Base-by-base conservation (phyloP, 2,888 invertebrate genomes). In the Drosophila paracracens region DNA sequence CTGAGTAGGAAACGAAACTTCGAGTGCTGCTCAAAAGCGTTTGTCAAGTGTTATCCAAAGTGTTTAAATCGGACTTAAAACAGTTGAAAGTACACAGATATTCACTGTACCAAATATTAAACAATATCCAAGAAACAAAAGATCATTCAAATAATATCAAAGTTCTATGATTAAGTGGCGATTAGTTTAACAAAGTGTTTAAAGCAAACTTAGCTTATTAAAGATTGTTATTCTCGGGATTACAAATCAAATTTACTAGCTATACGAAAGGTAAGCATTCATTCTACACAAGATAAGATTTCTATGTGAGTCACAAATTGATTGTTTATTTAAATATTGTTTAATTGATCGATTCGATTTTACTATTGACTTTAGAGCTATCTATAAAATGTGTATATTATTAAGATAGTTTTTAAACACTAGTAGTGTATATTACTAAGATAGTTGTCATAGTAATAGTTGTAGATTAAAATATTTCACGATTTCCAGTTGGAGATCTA, bases 31-130 rank as follows among this genome's bases (percentile, higher is more conserved):
- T 58, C 59, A 63, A 67, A 51, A 65, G 48, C 43, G 50, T 59
- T 57, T 75, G 31, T 73, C 67, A 62, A 78, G 79, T 78, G 76
- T 33, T 50, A 27, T 33, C 33, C 31, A 21, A 4, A 60, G 70
- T 72, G 73, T 36, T 64, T 31, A 53, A 58, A 58, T 58, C 64
- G 35, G n/a, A 21, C 40, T 50, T 53, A 29, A 46, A 50, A 33
- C 27, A n/a, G 38, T 46, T 27, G 21, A 31, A 38, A 51, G 18
- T 25, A 2, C 25, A 36, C 16, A 56, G 33, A 60, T 31, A 33
- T 6, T 27, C 25, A 11, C 29, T 36, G 16, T 29, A 21, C 27
- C 5, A 29, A n/a, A 31, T 46, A 46, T 48, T 16, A 6, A 56
- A 35, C 3, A 71, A 56, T 51, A 56, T 43, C 51, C 6, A 4